Conservation (phyloP, 2,888 invertebrate species). For the Lycophotia porphyrea region DNA sequence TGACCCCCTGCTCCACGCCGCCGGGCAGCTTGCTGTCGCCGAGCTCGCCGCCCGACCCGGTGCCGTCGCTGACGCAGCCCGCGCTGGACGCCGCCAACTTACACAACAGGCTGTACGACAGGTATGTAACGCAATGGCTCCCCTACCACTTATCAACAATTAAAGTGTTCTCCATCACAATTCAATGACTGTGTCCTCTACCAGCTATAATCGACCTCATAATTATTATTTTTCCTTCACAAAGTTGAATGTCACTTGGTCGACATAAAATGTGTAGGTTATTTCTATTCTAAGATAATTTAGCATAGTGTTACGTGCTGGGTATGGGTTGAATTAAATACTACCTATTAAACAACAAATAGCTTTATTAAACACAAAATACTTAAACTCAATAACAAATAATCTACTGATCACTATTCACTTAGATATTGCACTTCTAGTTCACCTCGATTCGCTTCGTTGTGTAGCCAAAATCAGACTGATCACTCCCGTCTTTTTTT, state of each 20-base stretch:
- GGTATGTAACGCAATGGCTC: not conserved
- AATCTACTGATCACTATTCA: no score
- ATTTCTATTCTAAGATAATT: not conserved
- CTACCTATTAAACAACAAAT: no score
- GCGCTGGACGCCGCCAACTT: conserved; percentile 76
- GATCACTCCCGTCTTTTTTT: no score
- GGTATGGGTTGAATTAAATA: no score
- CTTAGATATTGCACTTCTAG: no score
- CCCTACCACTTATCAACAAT: not conserved
- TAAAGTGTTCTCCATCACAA: not conserved
- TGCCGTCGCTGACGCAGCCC: conserved; percentile 61
- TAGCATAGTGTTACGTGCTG: no score
- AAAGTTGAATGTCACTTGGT: not conserved
- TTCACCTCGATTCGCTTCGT: no score
- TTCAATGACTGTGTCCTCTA: not conserved
- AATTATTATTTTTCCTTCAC: not conserved
- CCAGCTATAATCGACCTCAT: not conserved
- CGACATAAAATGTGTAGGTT: not conserved
- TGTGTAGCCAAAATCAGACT: no score
- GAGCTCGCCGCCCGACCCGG: conserved; percentile 79
- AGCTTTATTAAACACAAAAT: no score
- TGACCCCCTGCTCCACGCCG: conserved; percentile 97
- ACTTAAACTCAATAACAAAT: no score
- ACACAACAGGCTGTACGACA: conserved; percentile 79
- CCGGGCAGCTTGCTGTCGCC: conserved; percentile 94